Evolutionary conservation across 2,888 invertebrate species (phyloP), one percentile per base, ranked within the genome.

Genomic region (Tachina fera): DNA sequence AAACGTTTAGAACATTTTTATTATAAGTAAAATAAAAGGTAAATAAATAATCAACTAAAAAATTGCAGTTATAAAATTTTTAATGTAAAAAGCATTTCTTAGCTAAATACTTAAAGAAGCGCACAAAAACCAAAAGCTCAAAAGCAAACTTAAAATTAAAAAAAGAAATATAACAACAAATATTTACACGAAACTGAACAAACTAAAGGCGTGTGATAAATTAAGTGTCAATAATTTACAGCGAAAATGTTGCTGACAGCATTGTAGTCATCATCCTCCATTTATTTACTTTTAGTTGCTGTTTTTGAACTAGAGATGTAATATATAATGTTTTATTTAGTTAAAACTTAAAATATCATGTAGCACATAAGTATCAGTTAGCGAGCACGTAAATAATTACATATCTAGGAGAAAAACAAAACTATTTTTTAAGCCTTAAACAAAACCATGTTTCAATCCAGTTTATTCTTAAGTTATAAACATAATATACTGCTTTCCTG

Each of bases 141-240:
- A 31, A 31, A 31, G 31, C 6, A 43, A 43, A 45, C n/a, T 45
- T 4, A 45, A 1, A 58, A n/a, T 6, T 22, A 56, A 45, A 56
- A 65, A 31, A n/a, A n/a, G n/a, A n/a, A 19, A 1, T 16, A 47
- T 10, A 58, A 68, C 19, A 13, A 9, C 1, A 56, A 67, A 22
- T 9, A 56, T 53, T 76, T 22, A 61, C n/a, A 22, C 8, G 4
- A 22, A 63, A 60, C 1, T 11, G 5, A 51, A 60, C 51, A 60
- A 43, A 19, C 9, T 51, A 51, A 70, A 78, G 39, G 77, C 68
- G 47, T 67, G 22, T 49, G n/a, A 68, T 58, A 51, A 60, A 60
- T 68, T 70, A 41, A 8, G 49, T 49, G 49, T 75, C 41, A 75
- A 53, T 75, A 65, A 75, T 75, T 14, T 43, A 51, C 43, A 9